Evolutionary conservation across 2,113 vertebrate genomes (phyloP).

Genomic region (Sialia sialis): DNA sequence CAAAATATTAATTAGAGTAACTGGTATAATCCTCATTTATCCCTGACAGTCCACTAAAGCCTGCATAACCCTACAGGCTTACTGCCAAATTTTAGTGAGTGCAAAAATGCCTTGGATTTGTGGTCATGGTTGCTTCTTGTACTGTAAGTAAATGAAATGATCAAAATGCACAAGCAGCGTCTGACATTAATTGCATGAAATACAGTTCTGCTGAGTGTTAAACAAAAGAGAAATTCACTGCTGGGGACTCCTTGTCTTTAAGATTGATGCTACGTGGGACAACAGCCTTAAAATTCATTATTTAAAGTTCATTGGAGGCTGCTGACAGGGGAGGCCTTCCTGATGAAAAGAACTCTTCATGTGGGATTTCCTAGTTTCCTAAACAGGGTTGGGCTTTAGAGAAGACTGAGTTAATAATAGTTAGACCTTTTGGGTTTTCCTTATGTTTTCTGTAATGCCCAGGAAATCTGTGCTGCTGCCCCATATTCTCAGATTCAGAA

Average conservation of each 20-base stretch:
- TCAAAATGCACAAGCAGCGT: conserved; percentile 42
- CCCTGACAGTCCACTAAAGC: not conserved
- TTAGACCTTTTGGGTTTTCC: not conserved
- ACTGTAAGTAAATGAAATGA: conserved; percentile 38
- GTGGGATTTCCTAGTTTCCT: conserved; percentile 3
- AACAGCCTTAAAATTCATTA: conserved; percentile 43
- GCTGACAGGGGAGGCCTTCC: conserved; percentile 11
- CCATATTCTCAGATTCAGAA: not conserved
- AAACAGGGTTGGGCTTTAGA: not conserved
- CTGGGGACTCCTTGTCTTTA: conserved; percentile 4
- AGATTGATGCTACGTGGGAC: not conserved
- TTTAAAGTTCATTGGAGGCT: conserved; percentile 34
- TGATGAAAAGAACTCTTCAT: not conserved
- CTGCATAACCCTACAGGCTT: not conserved
- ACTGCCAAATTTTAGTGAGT: not conserved
- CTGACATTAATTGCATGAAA: conserved; percentile 46
- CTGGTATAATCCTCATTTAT: not conserved
- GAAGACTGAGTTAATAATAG: not conserved
- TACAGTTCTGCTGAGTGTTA: conserved; percentile 36
- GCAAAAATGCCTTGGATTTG: not conserved
- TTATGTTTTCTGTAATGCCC: not conserved
- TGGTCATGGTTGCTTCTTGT: not conserved
- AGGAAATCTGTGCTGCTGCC: not conserved
- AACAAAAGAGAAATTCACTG: conserved; percentile 2
- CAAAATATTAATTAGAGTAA: conserved; percentile 36